Percentiles rank a stretch among this genome's conserved stretches.
phyloP scores from a whole-genome alignment of 2,797 vertebrate species.

The Coilia nasus region DNA sequence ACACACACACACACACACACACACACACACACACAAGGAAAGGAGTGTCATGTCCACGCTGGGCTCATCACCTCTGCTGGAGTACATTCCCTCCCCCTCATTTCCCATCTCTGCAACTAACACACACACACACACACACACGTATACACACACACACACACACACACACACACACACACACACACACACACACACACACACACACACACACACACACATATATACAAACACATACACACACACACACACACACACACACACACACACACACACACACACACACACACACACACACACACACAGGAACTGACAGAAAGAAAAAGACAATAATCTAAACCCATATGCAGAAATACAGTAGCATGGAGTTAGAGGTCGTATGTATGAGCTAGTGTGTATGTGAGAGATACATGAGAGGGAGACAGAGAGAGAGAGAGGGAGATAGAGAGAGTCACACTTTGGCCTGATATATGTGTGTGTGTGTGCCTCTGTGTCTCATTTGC shows the following conservation, averaged over 20 bases:
- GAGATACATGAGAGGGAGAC: no score
- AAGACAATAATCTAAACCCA: background rate
- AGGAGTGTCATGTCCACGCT: slow-evolving; percentile 49
- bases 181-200: background rate
- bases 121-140: background rate
- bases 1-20: background rate
- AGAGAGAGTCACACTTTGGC: background rate
- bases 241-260: background rate
- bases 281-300: background rate
- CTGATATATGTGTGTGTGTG: background rate
- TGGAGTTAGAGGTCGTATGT: background rate
- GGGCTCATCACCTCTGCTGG: slow-evolving; percentile 50
- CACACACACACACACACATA: background rate
- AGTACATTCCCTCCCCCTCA: slow-evolving; percentile 63
- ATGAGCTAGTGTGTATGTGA: background rate
- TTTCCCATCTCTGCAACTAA: slow-evolving; percentile 55
- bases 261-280: background rate
- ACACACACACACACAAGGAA: slow-evolving; percentile 41
- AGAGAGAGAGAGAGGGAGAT: background rate
- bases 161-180: background rate
- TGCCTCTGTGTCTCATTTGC: background rate
- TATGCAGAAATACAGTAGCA: background rate
- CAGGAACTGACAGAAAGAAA: background rate
- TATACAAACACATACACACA: background rate
- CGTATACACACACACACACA: slow-evolving; percentile 16